phyloP scores from a whole-genome alignment of 2,888 invertebrate species.

The Busseola fusca region DNA sequence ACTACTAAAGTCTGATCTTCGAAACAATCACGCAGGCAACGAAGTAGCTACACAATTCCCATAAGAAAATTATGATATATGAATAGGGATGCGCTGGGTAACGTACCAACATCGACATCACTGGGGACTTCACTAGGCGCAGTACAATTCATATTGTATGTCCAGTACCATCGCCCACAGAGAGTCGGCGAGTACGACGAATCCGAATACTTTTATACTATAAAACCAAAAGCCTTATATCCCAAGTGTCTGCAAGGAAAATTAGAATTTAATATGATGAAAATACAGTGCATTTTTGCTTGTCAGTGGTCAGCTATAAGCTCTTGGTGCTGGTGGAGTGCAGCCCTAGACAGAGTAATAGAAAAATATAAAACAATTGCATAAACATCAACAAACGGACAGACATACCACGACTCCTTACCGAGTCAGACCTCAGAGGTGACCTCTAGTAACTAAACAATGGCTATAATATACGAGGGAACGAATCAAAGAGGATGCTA shows the following conservation, averaged over 20 bases:
- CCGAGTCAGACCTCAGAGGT: conserved; percentile 63
- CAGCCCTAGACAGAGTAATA: conserved; percentile 55
- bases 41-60: conserved; percentile 62
- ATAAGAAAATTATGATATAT: conserved; percentile 64
- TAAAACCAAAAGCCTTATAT: conserved; percentile 17
- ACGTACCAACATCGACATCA: conserved; percentile 60
- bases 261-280: conserved; percentile 21
- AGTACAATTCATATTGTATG: conserved; percentile 85
- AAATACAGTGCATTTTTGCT: conserved; percentile 14
- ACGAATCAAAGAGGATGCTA: conserved; percentile 49
- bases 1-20: conserved; percentile 32
- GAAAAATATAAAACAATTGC: conserved; percentile 87
- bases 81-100: conserved; percentile 56
- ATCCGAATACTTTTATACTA: conserved; percentile 66
- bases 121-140: conserved; percentile 68
- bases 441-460: conserved; percentile 66
- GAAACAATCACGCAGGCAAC: conserved; percentile 47
- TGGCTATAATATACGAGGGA: conserved; percentile 56
- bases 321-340: background rate
- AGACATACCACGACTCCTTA: conserved; percentile 76
- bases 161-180: conserved; percentile 85
- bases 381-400: conserved; percentile 76
- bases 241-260: conserved; percentile 3
- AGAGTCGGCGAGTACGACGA: conserved; percentile 71
- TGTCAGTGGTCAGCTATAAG: background rate